Evolutionary conservation across 2,113 vertebrate species (phyloP), one percentile per base, ranked within the genome.

Genomic region (Arothron firmamentum): DNA sequence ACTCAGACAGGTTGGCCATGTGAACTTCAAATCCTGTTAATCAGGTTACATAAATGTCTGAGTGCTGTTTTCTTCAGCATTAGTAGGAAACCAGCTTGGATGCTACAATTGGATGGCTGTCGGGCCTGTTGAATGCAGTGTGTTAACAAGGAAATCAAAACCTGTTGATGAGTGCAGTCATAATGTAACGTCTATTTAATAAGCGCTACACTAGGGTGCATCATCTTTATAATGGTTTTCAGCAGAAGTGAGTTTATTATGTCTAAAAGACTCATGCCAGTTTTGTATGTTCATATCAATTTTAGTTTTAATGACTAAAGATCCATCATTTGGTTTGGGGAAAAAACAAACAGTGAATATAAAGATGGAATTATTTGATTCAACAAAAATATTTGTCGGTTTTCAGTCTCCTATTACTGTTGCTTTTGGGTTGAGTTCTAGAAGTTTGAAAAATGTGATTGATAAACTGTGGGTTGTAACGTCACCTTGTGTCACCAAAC

Each of bases 21-120:
- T 81, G 65, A 78, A 73, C 80, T 69, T 59, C 48, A 62, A 47
- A 76, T 74, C 78, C 56, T n/a, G 60, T 46, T 75, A 52, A 79
- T 87, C 62, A 28, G 62, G 81, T 87, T 82, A 65, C 70, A 51
- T 83, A 80, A 83, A 81, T 14, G 78, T 80, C 80, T 82, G 23
- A 42, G 70, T 65, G 52, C 38, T 50, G 55, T 60, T 77, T 68
- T 54, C 66, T 59, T 75, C 70, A 49, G 56, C 15, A 45, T 52
- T 55, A n/a, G 51, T 31, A 8, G 13, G 66, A 67, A 58, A 54
- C 9, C 5, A 1, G 63, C 55, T 57, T 0, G 9, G 20, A 2
- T 17, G 51, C 50, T 59, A 71, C 51, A 64, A 52, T 41, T 15
- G 12, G 48, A 9, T 20, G 17, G 48, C 13, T 57, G 47, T 49